Conservation (phyloP, 2,888 invertebrate species). For the Saturnia japonica region DNA sequence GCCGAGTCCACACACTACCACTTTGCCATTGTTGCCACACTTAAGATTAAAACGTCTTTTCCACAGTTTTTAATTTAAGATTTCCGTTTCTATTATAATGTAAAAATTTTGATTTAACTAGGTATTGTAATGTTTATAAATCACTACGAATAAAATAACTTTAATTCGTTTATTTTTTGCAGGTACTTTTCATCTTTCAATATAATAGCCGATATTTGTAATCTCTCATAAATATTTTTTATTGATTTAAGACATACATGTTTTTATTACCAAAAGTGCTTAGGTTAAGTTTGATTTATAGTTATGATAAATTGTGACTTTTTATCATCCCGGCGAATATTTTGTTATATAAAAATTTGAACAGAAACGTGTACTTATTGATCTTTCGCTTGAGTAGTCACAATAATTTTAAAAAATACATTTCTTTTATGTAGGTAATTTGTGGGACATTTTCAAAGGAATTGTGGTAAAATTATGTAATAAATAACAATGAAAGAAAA, state of each 20-base stretch:
- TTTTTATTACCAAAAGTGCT: constrained; percentile 64
- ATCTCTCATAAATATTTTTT: constrained; percentile 56
- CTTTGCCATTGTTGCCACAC: no score
- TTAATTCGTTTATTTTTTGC: constrained; percentile 37
- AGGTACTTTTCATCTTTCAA: constrained; percentile 33
- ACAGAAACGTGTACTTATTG: constrained; percentile 1
- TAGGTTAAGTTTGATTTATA: constrained; percentile 48
- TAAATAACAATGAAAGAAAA: not conserved
- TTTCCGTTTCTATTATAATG: no score
- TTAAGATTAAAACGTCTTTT: no score
- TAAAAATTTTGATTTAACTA: not conserved
- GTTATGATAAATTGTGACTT: constrained; percentile 51
- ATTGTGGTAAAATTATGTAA: not conserved
- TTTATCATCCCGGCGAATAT: not conserved
- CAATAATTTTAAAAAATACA: not conserved
- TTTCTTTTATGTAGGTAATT: not conserved
- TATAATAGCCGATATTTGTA: constrained; percentile 40
- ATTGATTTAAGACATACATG: constrained; percentile 56
- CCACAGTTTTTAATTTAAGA: no score
- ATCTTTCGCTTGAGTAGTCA: not conserved
- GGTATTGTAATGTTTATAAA: not conserved
- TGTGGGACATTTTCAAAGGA: not conserved
- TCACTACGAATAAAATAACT: constrained; percentile 14
- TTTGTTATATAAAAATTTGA: not conserved
- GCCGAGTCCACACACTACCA: no score